Conservation (phyloP, 2,797 vertebrate genomes). For the Microctenopoma steveboyesi region DNA sequence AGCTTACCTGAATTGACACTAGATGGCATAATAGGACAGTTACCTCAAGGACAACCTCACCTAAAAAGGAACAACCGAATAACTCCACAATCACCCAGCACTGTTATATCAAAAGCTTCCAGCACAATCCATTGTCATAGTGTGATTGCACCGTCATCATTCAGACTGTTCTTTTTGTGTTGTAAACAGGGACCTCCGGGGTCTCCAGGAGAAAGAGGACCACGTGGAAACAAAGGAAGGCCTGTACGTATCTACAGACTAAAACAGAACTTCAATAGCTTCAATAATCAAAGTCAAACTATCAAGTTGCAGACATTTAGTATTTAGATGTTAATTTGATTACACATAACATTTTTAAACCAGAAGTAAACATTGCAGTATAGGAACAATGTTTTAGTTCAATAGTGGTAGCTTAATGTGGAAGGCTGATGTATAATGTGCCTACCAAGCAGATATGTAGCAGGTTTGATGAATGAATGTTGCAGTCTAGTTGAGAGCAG, state of each 20-base stretch:
- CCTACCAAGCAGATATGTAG: constrained; percentile 34
- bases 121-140: not conserved
- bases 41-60: constrained; percentile 38
- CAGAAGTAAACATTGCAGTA: not conserved
- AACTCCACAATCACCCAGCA: not conserved
- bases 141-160: constrained; percentile 1
- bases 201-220: constrained; percentile 90
- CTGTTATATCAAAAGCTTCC: constrained; percentile 10
- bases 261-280: not conserved
- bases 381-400: constrained; percentile 1
- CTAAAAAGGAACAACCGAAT: constrained; percentile 21
- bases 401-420: constrained; percentile 16
- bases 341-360: not conserved
- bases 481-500: constrained; percentile 18
- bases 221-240: constrained; percentile 91
- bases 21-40: constrained; percentile 77
- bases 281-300: no score
- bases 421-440: constrained; percentile 26
- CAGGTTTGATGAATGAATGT: constrained; percentile 46
- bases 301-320: no score
- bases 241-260: constrained; percentile 82
- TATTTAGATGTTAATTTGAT: no score
- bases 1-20: constrained; percentile 63
- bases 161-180: not conserved
- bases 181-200: constrained; percentile 91